These are phyloP conservation scores for Condylura cristata DNA, from an alignment of 2,113 vertebrate species.

Conservation along the genomic window DNA sequence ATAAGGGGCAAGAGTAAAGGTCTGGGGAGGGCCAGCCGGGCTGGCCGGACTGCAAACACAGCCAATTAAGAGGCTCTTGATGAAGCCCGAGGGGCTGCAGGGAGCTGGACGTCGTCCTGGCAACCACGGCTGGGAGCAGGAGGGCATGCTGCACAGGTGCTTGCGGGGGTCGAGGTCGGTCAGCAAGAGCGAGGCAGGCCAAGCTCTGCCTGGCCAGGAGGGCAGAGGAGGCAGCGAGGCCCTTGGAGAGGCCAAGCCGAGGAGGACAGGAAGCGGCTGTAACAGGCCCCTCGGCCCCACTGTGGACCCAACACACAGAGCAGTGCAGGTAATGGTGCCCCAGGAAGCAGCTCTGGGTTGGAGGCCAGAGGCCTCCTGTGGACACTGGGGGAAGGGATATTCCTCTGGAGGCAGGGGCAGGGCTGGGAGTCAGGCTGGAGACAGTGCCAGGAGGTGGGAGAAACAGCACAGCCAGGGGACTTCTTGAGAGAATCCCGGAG, in stretches of 20 bases:
- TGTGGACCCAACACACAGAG: neutral
- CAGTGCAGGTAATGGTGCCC: neutral
- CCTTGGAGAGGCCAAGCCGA: neutral
- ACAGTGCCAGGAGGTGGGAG: neutral
- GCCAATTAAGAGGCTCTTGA: conserved; percentile 55
- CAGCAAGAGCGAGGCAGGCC: neutral
- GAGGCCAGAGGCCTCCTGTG: neutral
- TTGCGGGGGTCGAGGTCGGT: conserved; percentile 22
- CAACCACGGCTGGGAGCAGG: conserved; percentile 51
- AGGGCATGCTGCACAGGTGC: conserved; percentile 63
- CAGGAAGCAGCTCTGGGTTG: neutral
- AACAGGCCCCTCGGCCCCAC: neutral
- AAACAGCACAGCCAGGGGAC: neutral
- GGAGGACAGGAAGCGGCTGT: neutral
- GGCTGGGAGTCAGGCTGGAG: neutral
- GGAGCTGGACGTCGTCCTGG: conserved; percentile 53
- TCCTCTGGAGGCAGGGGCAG: neutral
- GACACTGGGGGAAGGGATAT: neutral
- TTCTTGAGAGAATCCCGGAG: neutral
- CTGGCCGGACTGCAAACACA: neutral
- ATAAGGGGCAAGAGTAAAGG: neutral
- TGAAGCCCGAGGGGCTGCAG: conserved; percentile 51
- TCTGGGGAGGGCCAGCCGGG: neutral
- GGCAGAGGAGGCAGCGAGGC: neutral
- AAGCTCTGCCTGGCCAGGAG: conserved; percentile 6